These are phyloP conservation scores for Bibio marci DNA, from an alignment of 2,888 invertebrate genomes.

Conservation along the genomic window DNA sequence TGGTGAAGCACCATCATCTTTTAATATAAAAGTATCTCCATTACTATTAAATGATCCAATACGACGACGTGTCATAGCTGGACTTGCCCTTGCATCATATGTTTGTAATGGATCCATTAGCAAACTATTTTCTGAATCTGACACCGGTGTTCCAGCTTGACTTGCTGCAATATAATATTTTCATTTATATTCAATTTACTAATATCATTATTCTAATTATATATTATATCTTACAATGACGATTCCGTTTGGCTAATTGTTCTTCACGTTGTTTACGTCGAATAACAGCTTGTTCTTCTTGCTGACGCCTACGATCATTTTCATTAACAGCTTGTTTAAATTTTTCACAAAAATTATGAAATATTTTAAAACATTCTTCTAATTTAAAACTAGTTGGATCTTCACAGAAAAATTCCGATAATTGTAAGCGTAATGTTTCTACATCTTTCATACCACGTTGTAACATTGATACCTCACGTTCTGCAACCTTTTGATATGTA, in stretches of 20 bases:
- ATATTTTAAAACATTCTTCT: conserved; percentile 84
- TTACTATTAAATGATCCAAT: conserved; percentile 47
- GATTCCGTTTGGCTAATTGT: conserved; percentile 41
- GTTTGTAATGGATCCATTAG: conserved; percentile 60
- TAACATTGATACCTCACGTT: conserved; percentile 56
- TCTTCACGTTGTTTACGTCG: conserved; percentile 59
- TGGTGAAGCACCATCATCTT: conserved; percentile 24
- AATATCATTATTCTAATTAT: conserved; percentile 5
- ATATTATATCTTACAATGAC: conserved; percentile 36
- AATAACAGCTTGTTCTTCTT: conserved; percentile 74
- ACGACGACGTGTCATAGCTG: conserved; percentile 44
- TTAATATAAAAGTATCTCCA: conserved; percentile 21
- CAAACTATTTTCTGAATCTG: conserved; percentile 53
- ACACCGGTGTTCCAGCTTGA: conserved; percentile 53
- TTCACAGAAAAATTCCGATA: conserved; percentile 90
- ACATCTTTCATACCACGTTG: conserved; percentile 69
- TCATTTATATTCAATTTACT: not conserved
- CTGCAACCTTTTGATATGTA: conserved; percentile 35
- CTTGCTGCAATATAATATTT: conserved; percentile 30
- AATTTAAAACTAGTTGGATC: conserved; percentile 76
- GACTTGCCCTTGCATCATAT: conserved; percentile 51
- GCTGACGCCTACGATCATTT: conserved; percentile 63
- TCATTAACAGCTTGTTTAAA: conserved; percentile 71
- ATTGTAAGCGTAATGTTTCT: conserved; percentile 57
- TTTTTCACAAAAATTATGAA: conserved; percentile 75